phyloP scores from a whole-genome alignment of 2,113 vertebrate species.

The Megalops atlanticus region DNA sequence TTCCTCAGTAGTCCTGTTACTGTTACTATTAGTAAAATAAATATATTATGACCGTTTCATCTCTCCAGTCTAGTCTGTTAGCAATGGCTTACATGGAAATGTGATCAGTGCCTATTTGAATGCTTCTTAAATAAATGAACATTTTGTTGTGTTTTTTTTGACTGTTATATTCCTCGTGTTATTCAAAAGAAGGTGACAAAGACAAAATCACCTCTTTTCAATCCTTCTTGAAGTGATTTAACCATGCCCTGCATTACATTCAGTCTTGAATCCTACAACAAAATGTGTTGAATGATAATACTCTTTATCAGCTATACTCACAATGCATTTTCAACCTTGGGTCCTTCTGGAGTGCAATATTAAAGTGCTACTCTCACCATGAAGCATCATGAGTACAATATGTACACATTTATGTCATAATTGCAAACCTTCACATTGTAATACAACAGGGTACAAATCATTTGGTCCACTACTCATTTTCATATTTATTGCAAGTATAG shows the following conservation, averaged over 20 bases:
- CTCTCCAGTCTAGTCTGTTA: background rate
- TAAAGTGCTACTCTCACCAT: slow-evolving; percentile 4
- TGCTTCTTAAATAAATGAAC: background rate
- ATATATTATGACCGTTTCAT: background rate
- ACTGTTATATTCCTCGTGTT: too few species aligned
- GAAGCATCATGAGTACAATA: slow-evolving; percentile 4
- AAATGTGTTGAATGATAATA: slow-evolving; percentile 8
- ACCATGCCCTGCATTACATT: background rate
- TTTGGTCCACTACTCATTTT: background rate
- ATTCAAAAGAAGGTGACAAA: background rate
- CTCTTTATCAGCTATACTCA: background rate
- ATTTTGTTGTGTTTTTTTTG: background rate
- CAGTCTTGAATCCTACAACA: background rate
- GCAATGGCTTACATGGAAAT: background rate
- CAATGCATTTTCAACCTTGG: background rate
- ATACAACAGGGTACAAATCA: slow-evolving; percentile 8
- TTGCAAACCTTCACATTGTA: slow-evolving; percentile 15
- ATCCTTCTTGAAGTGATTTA: background rate
- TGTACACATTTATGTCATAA: background rate
- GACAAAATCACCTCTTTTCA: background rate
- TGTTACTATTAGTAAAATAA: background rate
- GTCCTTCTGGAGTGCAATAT: too few species aligned
- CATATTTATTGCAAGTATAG: slow-evolving; percentile 14
- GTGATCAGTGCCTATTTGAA: background rate
- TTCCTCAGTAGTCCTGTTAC: background rate